Percentiles rank a stretch among this genome's conserved stretches.
These are phyloP conservation scores for Alligator mississippiensis DNA, from an alignment of 2,113 vertebrate genomes.

Conservation along the genomic window DNA sequence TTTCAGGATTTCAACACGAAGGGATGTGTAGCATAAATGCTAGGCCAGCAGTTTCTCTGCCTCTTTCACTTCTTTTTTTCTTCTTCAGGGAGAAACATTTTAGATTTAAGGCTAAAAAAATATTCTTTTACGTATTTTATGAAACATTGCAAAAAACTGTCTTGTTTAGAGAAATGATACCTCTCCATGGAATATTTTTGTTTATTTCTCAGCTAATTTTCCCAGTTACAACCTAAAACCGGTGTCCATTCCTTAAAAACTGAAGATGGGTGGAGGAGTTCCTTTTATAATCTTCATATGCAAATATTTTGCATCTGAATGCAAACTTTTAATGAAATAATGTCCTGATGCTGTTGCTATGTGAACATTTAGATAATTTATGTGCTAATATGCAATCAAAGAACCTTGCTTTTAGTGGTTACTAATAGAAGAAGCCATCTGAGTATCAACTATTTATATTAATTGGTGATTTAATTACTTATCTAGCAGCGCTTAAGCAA, in stretches of 20 bases:
- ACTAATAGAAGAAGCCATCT: constrained; percentile 24
- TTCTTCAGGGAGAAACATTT: not conserved
- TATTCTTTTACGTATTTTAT: not conserved
- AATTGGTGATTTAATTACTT: constrained; percentile 54
- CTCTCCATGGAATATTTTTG: no score
- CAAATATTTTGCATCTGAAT: not conserved
- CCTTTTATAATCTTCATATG: not conserved
- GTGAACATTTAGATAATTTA: not conserved
- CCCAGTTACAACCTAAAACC: no score
- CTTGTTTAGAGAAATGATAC: not conserved
- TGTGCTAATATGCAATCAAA: constrained; percentile 48
- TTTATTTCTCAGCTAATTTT: no score
- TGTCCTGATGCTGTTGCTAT: not conserved
- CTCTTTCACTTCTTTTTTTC: no score
- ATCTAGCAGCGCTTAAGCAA: not conserved
- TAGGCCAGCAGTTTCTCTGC: not conserved
- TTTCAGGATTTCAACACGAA: not conserved
- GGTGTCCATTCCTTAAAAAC: no score
- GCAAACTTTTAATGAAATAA: not conserved
- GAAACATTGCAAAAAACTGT: fast-evolving
- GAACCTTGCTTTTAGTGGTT: constrained; percentile 16
- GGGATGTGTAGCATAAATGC: not conserved
- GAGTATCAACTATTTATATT: constrained; percentile 31
- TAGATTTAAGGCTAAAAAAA: fast-evolving
- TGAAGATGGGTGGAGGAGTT: not conserved